These are phyloP conservation scores for Lagocephalus sceleratus DNA, from an alignment of 2,797 vertebrate genomes.

Conservation along the genomic window DNA sequence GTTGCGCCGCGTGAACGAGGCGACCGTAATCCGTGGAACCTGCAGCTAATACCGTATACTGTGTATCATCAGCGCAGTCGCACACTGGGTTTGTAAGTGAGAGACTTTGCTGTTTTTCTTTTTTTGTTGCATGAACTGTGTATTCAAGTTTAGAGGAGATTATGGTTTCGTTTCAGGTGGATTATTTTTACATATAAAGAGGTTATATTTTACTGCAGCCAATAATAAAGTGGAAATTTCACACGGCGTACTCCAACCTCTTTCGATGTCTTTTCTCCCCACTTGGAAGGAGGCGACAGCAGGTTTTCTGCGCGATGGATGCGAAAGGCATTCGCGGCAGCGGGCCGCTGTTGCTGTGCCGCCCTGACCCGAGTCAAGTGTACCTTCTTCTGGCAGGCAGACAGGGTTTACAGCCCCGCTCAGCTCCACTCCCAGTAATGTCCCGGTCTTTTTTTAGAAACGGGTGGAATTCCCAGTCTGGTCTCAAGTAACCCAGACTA, in stretches of 20 bases:
- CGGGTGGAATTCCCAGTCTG: slow-evolving; percentile 40
- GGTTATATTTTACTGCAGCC: slow-evolving; percentile 35
- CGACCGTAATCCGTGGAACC: slow-evolving; percentile 23
- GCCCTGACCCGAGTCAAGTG: slow-evolving; percentile 23
- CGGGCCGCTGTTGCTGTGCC: not conserved
- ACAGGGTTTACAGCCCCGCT: slow-evolving; percentile 21
- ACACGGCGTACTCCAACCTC: slow-evolving; percentile 3
- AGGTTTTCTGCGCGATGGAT: not conserved
- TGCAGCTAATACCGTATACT: slow-evolving; percentile 55
- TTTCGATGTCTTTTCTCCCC: slow-evolving; percentile 8
- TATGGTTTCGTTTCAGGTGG: slow-evolving; percentile 24
- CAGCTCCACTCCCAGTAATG: slow-evolving; percentile 55
- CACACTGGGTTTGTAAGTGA: slow-evolving; percentile 48
- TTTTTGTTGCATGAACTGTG: slow-evolving; percentile 26
- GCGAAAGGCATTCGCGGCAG: not conserved
- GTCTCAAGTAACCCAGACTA: slow-evolving; percentile 56
- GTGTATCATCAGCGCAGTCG: slow-evolving; percentile 44
- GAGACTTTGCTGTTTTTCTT: slow-evolving; percentile 25
- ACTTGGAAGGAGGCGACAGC: no score
- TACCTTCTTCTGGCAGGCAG: slow-evolving; percentile 39
- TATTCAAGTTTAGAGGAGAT: slow-evolving; percentile 17
- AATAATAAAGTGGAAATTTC: slow-evolving; percentile 39
- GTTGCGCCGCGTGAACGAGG: slow-evolving; percentile 22
- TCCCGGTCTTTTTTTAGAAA: slow-evolving; percentile 66
- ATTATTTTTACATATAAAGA: slow-evolving; percentile 47